Evolutionary conservation across 2,888 invertebrate species (phyloP), one percentile per base, ranked within the genome.

Genomic region (Podabrus alpinus): DNA sequence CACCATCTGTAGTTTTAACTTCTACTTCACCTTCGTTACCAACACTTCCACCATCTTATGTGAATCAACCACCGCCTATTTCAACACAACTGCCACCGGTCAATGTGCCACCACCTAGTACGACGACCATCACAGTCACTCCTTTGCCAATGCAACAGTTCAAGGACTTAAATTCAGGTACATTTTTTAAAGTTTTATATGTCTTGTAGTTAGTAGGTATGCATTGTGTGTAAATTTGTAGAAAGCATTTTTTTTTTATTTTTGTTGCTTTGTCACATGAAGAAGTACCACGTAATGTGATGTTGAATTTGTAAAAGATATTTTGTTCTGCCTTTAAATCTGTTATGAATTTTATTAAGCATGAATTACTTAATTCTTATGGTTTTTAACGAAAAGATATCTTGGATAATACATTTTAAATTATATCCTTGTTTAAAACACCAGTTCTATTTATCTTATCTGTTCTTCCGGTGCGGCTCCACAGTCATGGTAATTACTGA

Each of bases 31-130:
- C 70, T 61, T 69, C 76, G 2, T 71, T 83, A 24, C 82, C 81
- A 64, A 76, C 79, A 15, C 83, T 83, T 9, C 85, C 86, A 10
- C 85, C 86, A 1, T 83, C 83, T 11, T 85, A 85, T 79, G 81
- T 86, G 61, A 84, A 80, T 73, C 85, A 85, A 74, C 85, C 85
- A 25, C 86, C 86, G 10, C 85, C 86, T 5, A 76, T 84, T 21
- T 81, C 83, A 3, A 83, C 73, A 75, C 85, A 85, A 74, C 83
- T 85, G 81, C 85, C 87, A 15, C 86, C 87, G 69, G 85, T 89
- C 81, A 88, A 88, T 77, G 83, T 88, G 66, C 89, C 89, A 72
- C 89, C 89, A 9, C 88, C 89, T 9, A 85, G 79, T 9, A 82
- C 85, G 2, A 82, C 85, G 13, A 80, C 83, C 70, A 79, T 81